A percentile compares a stretch with the other conserved stretches of the same genome.
These are phyloP conservation scores for Petrosia ficiformis DNA, from an alignment of 37 sponge, comb jelly and placozoan species.

Conservation along the genomic window DNA sequence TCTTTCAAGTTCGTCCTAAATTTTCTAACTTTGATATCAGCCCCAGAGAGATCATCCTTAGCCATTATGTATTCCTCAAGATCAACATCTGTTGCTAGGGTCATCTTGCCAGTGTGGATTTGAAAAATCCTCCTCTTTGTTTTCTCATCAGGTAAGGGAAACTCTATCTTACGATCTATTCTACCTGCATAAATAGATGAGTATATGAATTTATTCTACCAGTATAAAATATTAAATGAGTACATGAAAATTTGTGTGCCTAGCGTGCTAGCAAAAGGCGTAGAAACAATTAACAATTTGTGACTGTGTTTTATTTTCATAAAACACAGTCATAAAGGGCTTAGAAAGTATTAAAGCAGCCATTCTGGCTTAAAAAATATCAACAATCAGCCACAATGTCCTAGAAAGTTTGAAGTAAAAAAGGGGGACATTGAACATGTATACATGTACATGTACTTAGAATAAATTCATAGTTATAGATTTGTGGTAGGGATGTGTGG, in stretches of 20 bases:
- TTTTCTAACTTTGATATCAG: constrained; percentile 94
- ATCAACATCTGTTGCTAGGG: constrained; percentile 85
- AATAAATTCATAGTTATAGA: too few species aligned
- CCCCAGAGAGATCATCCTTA: constrained; percentile 98
- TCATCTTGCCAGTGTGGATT: constrained; percentile 97
- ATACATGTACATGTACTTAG: too few species aligned
- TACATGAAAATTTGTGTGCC: too few species aligned
- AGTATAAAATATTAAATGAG: not conserved
- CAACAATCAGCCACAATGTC: not conserved
- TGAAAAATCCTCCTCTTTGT: constrained; percentile 91
- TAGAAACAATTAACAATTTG: constrained; percentile 6
- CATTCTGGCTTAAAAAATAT: not conserved
- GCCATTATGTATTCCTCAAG: constrained; percentile 95
- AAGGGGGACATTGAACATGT: too few species aligned
- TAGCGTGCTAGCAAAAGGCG: too few species aligned
- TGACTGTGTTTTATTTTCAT: too few species aligned
- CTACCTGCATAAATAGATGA: constrained; percentile 60
- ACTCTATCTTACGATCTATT: constrained; percentile 98
- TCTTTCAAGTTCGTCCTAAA: not conserved
- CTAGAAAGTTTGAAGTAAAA: not conserved
- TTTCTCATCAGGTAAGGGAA: constrained; percentile 98
- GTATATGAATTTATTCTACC: not conserved
- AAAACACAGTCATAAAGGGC: too few species aligned
- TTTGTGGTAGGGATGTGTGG: too few species aligned
- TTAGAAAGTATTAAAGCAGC: too few species aligned